phyloP scores from a whole-genome alignment of 2,888 invertebrate genomes.

The Trichopria drosophilae region DNA sequence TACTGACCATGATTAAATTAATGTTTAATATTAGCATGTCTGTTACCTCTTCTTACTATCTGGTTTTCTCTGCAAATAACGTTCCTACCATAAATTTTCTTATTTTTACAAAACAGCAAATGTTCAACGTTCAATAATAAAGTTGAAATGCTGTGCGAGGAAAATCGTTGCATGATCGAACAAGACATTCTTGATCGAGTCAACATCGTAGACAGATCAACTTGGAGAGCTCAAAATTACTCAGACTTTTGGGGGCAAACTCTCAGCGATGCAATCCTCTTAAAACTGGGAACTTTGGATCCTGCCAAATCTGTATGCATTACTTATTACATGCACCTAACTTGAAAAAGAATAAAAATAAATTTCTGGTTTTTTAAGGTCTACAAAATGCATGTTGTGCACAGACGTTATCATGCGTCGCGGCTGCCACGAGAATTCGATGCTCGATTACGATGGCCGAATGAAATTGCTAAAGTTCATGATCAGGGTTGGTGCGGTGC shows the following conservation, averaged over 20 bases:
- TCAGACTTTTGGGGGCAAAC: conserved; percentile 81
- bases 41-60: too few relatives aligned
- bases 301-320: conserved; percentile 57
- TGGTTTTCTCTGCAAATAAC: too few relatives aligned
- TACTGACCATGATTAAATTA: too few relatives aligned
- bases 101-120: too few relatives aligned
- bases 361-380: conserved; percentile 36
- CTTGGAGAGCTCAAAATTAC: conserved; percentile 84
- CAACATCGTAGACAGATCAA: conserved; percentile 61
- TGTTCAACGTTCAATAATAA: conserved; percentile 58
- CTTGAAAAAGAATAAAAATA: background rate
- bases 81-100: too few relatives aligned
- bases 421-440: conserved; percentile 75
- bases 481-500: conserved; percentile 83
- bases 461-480: conserved; percentile 69
- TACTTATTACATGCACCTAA: background rate
- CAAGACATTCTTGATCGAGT: conserved; percentile 70
- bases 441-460: conserved; percentile 74
- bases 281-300: conserved; percentile 72
- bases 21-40: too few relatives aligned
- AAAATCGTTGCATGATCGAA: conserved; percentile 76
- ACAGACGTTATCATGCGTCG: conserved; percentile 64
- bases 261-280: conserved; percentile 76
- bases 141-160: conserved; percentile 68
- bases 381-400: conserved; percentile 64